Evolutionary conservation across 2,797 vertebrate species (phyloP).

Genomic region (Phataginus tricuspis): DNA sequence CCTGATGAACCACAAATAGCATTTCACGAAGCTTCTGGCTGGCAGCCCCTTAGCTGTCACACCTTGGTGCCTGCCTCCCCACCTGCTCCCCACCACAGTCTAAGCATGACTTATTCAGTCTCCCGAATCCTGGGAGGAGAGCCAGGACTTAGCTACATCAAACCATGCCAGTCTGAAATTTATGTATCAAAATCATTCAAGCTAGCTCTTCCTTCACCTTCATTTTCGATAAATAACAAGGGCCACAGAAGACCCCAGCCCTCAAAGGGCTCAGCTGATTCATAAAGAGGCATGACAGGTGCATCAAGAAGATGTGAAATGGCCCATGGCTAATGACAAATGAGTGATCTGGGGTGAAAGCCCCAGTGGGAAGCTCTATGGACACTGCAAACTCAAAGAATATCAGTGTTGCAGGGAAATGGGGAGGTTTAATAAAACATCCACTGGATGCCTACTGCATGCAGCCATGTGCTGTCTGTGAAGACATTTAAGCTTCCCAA

Average conservation of each 20-base stretch:
- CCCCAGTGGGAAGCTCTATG: neutral
- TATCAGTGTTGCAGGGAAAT: neutral
- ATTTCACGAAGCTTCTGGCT: neutral
- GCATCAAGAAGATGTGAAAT: neutral
- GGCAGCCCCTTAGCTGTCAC: neutral
- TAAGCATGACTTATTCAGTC: neutral
- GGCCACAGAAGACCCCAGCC: neutral
- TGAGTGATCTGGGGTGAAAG: neutral
- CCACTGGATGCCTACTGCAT: accelerated
- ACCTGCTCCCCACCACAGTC: neutral
- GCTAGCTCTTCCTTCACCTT: neutral
- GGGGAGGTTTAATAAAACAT: neutral
- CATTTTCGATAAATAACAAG: conserved; percentile 32
- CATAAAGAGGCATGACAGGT: neutral
- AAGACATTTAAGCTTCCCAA: neutral
- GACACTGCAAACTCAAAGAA: neutral
- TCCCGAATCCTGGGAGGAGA: neutral
- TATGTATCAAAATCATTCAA: conserved; percentile 10
- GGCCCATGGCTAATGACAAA: neutral
- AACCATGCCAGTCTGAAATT: neutral
- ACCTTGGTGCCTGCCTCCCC: neutral
- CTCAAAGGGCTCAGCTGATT: neutral
- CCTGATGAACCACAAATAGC: neutral
- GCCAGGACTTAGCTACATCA: neutral
- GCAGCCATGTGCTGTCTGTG: accelerated